Percentiles rank a stretch among this genome's conserved stretches.
phyloP scores from a whole-genome alignment of 2,113 vertebrate genomes.

The Poeciliopsis prolifica region DNA sequence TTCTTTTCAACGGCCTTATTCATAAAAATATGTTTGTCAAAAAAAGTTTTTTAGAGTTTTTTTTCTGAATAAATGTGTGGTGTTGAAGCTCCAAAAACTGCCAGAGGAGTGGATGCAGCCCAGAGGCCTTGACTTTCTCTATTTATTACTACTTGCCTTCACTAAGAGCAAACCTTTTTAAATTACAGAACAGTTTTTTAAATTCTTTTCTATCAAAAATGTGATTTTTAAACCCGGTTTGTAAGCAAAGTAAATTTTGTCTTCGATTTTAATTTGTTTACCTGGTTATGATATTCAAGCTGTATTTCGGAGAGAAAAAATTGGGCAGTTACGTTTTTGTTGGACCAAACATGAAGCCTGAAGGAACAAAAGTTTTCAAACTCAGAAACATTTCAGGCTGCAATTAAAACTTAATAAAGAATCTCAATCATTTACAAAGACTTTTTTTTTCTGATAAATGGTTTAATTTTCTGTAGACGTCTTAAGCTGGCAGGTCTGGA shows the following conservation, averaged over 20 bases:
- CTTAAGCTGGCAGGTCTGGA: background rate
- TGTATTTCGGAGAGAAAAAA: background rate
- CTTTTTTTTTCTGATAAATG: background rate
- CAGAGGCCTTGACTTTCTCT: background rate
- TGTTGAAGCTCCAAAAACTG: background rate
- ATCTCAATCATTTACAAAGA: background rate
- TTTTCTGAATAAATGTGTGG: background rate
- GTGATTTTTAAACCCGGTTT: background rate
- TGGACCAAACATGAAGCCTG: background rate
- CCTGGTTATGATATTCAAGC: no score
- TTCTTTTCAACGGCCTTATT: background rate
- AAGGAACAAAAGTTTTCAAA: background rate
- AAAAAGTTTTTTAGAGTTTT: background rate
- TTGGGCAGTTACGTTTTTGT: background rate
- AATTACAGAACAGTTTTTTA: background rate
- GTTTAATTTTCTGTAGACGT: background rate
- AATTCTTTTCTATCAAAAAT: background rate
- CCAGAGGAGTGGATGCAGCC: background rate
- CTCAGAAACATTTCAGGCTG: background rate
- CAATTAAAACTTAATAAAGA: background rate
- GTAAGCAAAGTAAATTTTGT: background rate
- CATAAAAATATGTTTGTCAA: background rate
- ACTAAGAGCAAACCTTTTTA: background rate
- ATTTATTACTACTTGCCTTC: background rate
- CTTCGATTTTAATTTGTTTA: background rate